Base-by-base conservation (phyloP, 2,113 vertebrate species). In the Butorides virescens region DNA sequence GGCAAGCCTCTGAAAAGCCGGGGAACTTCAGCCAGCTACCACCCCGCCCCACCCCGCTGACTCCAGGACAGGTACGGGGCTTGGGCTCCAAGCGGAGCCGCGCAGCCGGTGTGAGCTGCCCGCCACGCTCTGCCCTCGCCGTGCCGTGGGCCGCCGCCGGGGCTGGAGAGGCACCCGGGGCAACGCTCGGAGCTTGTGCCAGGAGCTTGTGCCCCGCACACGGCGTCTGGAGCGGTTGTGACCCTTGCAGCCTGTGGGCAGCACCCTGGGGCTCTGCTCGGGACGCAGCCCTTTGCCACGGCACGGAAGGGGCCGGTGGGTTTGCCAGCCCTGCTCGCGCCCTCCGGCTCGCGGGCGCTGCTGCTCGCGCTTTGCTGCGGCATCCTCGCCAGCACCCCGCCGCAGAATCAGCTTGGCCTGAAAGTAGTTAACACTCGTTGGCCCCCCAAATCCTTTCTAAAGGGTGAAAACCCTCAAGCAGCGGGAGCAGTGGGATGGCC, bases 11-110 rank as follows among this genome's bases (percentile, higher is more conserved):
- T 59, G 32, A 6, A 27, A 61, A 42, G 6, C 11, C 82, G 0
- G 63, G 55, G 77, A 83, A 63, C 76, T 34, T 36, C 93, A 84
- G 95, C 75, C 88, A 93, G 66, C 74, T 49, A 30, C 55, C 72
- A 29, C 68, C 13, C 47, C 9, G 9, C 27, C 6, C 47, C 16
- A 11, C 27, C 5, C 46, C 13, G 3, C 37, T 36, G 85, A 27
- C 79, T 68, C 13, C 0, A 2, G 63, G 59, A 70, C 19, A 21
- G 29, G 56, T 2, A 11, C 1, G 4, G 50, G 50, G 26, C 42
- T n/a, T 13, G 44, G 17, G 88, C 81, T 46, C 53, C 44, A 27
- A 47, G 67, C 42, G 61, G 68, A 47, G 63, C 58, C 2, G 2
- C 6, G 6, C 30, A 82, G 78, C 61, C 3, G 22, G 20, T 0